A percentile compares a stretch with the other conserved stretches of the same genome.
These are phyloP conservation scores for Muscidifurax raptorellus DNA, from an alignment of 1,140 invertebrate species.

Conservation along the genomic window DNA sequence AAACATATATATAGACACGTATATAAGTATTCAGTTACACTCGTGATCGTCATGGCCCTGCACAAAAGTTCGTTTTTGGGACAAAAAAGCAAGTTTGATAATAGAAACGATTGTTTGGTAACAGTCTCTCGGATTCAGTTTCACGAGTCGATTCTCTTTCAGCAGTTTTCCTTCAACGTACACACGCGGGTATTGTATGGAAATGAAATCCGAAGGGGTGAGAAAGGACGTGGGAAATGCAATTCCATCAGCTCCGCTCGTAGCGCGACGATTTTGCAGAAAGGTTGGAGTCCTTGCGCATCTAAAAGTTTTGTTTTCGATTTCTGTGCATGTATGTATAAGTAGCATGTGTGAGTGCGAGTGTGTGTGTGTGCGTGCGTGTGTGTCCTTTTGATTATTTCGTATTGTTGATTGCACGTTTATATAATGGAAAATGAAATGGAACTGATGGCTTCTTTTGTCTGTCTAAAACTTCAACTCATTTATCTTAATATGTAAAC, in stretches of 20 bases:
- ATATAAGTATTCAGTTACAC: too few relatives aligned
- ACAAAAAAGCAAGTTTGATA: conserved; percentile 12
- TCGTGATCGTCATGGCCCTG: neutral
- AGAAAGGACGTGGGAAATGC: neutral
- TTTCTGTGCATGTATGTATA: too few relatives aligned
- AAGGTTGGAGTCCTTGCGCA: neutral
- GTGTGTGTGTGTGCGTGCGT: too few relatives aligned
- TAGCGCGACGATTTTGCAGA: neutral
- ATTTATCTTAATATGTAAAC: too few relatives aligned
- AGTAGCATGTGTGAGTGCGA: too few relatives aligned
- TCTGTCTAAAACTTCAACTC: too few relatives aligned
- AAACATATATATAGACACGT: too few relatives aligned
- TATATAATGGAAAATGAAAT: too few relatives aligned
- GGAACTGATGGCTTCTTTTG: too few relatives aligned
- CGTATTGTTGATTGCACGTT: too few relatives aligned
- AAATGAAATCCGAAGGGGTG: conserved; percentile 19
- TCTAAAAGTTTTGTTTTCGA: too few relatives aligned
- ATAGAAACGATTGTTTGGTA: conserved; percentile 25
- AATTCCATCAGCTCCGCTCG: neutral
- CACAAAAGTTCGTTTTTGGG: conserved; percentile 2
- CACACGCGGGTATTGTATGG: conserved; percentile 1
- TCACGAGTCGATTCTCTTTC: conserved; percentile 2
- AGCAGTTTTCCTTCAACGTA: neutral
- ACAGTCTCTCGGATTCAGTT: conserved; percentile 10
- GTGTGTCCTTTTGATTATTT: too few relatives aligned